Conservation (phyloP, 2,113 vertebrate genomes). For the Tachysurus vachellii region DNA sequence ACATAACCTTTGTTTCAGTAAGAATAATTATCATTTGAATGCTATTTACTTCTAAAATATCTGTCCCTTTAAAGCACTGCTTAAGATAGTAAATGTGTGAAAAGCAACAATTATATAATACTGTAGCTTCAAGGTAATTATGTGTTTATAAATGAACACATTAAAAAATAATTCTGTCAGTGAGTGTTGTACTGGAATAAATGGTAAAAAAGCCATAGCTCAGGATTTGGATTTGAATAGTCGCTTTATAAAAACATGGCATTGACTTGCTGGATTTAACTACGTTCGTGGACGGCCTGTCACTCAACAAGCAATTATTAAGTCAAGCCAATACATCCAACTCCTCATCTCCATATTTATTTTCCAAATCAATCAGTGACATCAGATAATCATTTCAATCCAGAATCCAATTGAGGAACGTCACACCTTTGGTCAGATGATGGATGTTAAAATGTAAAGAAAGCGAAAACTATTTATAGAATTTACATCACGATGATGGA, state of each 20-base stretch:
- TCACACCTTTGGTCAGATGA: conserved; percentile 18
- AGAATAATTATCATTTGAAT: too few relatives aligned
- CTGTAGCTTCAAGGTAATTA: background rate
- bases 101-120: background rate
- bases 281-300: background rate
- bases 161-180: background rate
- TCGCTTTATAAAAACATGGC: background rate
- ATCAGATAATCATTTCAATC: conserved; percentile 9
- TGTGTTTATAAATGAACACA: background rate
- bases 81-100: background rate
- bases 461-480: conserved; percentile 50
- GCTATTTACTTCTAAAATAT: background rate
- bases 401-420: conserved; percentile 15
- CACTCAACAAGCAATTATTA: background rate
- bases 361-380: background rate
- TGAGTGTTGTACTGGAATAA: background rate
- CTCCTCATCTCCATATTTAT: conserved; percentile 17
- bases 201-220: background rate
- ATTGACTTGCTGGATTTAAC: background rate
- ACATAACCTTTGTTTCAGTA: too few relatives aligned
- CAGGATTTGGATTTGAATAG: background rate
- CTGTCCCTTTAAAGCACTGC: background rate
- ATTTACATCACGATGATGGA: conserved; percentile 51
- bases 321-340: conserved; percentile 1
- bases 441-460: conserved; percentile 51